phyloP scores from a whole-genome alignment of 1,140 invertebrate species.

The Aphaenogaster floridana region DNA sequence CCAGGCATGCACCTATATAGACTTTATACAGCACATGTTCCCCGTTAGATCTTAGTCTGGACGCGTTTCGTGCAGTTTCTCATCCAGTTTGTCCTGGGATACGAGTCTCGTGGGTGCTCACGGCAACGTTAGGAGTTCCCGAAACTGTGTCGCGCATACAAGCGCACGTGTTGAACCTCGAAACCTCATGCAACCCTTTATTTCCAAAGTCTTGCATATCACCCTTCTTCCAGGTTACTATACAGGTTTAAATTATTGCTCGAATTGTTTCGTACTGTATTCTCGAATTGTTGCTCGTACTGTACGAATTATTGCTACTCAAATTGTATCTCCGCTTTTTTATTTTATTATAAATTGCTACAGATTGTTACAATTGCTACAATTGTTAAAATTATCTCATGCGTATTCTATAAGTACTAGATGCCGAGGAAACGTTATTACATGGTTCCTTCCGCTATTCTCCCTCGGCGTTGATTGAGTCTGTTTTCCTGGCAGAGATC shows the following conservation, averaged over 20 bases:
- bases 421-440: not conserved
- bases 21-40: slow-evolving; percentile 44
- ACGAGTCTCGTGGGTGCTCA: slow-evolving; percentile 65
- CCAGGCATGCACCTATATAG: slow-evolving; percentile 1
- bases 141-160: slow-evolving; percentile 62
- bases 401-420: not conserved
- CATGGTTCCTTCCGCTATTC: not conserved
- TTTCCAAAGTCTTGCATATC: slow-evolving; percentile 25
- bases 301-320: not conserved
- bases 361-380: too few relatives aligned
- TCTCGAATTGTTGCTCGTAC: not conserved
- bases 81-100: slow-evolving; percentile 67
- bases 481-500: not conserved
- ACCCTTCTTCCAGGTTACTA: not conserved
- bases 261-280: not conserved
- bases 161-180: slow-evolving; percentile 38
- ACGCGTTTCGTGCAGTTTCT: slow-evolving; percentile 65
- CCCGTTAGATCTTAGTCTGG: slow-evolving; percentile 63
- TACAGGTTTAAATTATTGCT: slow-evolving; percentile 21
- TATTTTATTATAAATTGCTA: not conserved
- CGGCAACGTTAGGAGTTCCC: slow-evolving; percentile 49
- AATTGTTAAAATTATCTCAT: slow-evolving; percentile 2
- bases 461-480: slow-evolving; percentile 16
- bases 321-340: not conserved
- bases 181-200: slow-evolving; percentile 56